Conservation (phyloP, 2,888 invertebrate genomes). For the Celastrina argiolus region DNA sequence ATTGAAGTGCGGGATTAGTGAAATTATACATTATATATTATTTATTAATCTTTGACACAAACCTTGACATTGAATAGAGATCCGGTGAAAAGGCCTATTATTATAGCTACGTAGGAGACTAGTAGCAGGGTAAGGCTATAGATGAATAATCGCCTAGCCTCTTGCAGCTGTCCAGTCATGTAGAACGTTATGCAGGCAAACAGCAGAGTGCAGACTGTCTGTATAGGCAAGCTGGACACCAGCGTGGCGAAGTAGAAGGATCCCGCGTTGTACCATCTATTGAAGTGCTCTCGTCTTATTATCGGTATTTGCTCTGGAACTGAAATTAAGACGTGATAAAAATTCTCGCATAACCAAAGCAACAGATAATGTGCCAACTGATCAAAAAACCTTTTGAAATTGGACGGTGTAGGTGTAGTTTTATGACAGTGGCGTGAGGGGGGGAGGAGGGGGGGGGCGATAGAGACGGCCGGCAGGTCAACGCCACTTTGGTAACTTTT, state of each 20-base stretch:
- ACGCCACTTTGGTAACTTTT: too few relatives aligned
- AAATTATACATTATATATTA: too few relatives aligned
- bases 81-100: conserved; percentile 90
- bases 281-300: conserved; percentile 89
- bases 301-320: conserved; percentile 91
- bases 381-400: too few relatives aligned
- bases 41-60: not conserved
- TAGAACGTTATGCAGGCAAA: conserved; percentile 89
- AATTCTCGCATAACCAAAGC: too few relatives aligned
- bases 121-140: conserved; percentile 85
- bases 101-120: conserved; percentile 90
- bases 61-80: conserved; percentile 89
- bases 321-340: conserved; percentile 51
- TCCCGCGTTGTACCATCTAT: conserved; percentile 92
- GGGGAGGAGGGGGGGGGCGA: too few relatives aligned
- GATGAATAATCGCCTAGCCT: conserved; percentile 82
- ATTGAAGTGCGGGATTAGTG: too few relatives aligned
- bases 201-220: conserved; percentile 84
- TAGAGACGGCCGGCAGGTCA: too few relatives aligned
- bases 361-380: too few relatives aligned
- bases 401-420: too few relatives aligned
- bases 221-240: conserved; percentile 88
- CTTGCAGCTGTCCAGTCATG: conserved; percentile 92
- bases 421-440: too few relatives aligned
- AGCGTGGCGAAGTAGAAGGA: conserved; percentile 89